Percentiles rank a stretch among this genome's conserved stretches.
Conservation (phyloP, 2,797 vertebrate genomes). For the Fringilla coelebs region DNA sequence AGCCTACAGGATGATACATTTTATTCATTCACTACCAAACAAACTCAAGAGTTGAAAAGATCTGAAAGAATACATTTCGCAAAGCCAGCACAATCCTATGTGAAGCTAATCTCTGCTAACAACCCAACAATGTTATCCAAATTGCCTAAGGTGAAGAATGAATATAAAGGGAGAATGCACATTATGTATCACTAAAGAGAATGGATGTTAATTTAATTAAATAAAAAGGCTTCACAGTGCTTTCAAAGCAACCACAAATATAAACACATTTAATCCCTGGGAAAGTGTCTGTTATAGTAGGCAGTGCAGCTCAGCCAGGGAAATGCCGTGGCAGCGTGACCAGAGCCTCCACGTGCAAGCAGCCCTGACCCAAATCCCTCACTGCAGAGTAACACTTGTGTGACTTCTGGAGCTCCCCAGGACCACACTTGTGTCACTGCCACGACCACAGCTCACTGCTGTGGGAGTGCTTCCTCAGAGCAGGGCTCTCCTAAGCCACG, state of each 20-base stretch:
- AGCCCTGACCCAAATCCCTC: not conserved
- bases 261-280: slow-evolving; percentile 6
- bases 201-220: slow-evolving; percentile 55
- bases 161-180: slow-evolving; percentile 52
- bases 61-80: slow-evolving; percentile 52
- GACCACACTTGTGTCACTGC: rapidly evolving
- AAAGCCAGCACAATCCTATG: slow-evolving; percentile 57
- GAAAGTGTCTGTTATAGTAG: slow-evolving; percentile 5
- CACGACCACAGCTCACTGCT: rapidly evolving
- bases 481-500: not conserved
- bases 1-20: slow-evolving; percentile 60
- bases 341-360: not conserved
- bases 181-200: slow-evolving; percentile 45
- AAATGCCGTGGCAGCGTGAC: not conserved
- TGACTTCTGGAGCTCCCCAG: not conserved
- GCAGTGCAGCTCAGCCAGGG: not conserved
- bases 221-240: slow-evolving; percentile 30
- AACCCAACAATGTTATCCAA: slow-evolving; percentile 59
- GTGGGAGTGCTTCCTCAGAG: not conserved
- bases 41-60: slow-evolving; percentile 43
- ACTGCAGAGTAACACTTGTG: not conserved
- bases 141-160: slow-evolving; percentile 66
- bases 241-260: slow-evolving; percentile 58
- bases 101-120: slow-evolving; percentile 61
- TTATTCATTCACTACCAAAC: slow-evolving; percentile 65